Evolutionary conservation across 2,888 invertebrate genomes (phyloP).

Genomic region (Pecten maximus): DNA sequence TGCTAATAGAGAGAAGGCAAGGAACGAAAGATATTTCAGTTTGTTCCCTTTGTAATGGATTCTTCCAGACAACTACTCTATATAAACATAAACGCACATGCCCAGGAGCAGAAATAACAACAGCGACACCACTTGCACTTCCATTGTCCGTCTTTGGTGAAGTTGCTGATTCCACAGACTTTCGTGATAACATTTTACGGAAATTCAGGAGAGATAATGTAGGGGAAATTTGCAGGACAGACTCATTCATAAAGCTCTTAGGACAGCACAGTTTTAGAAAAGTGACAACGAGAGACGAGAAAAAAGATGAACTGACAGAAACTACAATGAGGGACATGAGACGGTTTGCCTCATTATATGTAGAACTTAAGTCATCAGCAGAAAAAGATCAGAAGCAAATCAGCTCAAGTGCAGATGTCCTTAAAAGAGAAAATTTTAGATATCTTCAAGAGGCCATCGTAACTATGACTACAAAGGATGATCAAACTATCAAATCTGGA

Average conservation of each 20-base stretch:
- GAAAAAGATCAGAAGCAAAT: background rate
- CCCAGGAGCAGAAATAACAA: slow-evolving; percentile 35
- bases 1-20: slow-evolving; percentile 38
- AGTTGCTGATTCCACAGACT: background rate
- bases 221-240: slow-evolving; percentile 33
- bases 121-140: background rate
- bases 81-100: slow-evolving; percentile 41
- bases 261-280: slow-evolving; percentile 35
- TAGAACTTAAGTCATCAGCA: slow-evolving; percentile 1
- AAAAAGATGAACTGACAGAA: slow-evolving; percentile 36
- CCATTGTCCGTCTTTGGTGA: slow-evolving; percentile 21
- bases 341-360: slow-evolving; percentile 35
- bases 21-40: slow-evolving; percentile 13
- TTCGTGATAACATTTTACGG: background rate
- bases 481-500: slow-evolving; percentile 23
- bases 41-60: slow-evolving; percentile 43
- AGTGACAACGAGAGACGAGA: background rate
- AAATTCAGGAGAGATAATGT: slow-evolving; percentile 41
- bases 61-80: background rate
- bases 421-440: slow-evolving; percentile 1
- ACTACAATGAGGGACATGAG: slow-evolving; percentile 37
- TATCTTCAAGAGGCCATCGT: slow-evolving; percentile 28
- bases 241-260: slow-evolving; percentile 24
- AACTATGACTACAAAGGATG: slow-evolving; percentile 2
- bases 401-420: slow-evolving; percentile 26